These are phyloP conservation scores for Theretra japonica DNA, from an alignment of 2,888 invertebrate species.

Conservation along the genomic window DNA sequence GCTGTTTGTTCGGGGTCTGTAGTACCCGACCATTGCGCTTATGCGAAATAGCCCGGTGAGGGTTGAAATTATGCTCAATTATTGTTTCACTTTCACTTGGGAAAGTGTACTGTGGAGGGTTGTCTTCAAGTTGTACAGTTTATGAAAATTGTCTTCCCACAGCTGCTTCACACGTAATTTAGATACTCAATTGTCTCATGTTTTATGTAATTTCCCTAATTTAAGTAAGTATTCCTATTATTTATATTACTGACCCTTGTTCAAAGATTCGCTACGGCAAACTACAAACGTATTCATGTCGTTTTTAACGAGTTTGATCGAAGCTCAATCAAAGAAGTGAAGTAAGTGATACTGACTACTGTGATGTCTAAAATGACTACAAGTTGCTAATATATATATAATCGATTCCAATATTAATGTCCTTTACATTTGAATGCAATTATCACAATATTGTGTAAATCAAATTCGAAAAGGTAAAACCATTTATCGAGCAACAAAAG, in stretches of 20 bases:
- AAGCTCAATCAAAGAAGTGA: too few species aligned
- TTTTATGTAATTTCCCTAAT: too few species aligned
- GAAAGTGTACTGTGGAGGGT: neutral
- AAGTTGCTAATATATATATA: neutral
- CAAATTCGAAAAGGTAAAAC: conserved; percentile 12
- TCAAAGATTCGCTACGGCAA: too few species aligned
- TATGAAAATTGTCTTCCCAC: neutral
- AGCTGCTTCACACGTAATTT: neutral
- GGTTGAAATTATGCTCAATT: conserved; percentile 19
- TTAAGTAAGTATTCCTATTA: too few species aligned
- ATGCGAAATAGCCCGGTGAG: neutral
- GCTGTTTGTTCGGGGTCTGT: conserved; percentile 16
- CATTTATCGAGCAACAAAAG: conserved; percentile 6
- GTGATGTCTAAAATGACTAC: too few species aligned
- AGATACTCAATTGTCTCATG: neutral
- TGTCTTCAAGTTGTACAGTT: neutral
- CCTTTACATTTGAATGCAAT: neutral
- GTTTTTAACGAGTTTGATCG: too few species aligned
- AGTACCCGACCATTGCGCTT: conserved; percentile 10
- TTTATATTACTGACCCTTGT: too few species aligned
- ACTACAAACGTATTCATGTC: too few species aligned
- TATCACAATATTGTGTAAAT: neutral
- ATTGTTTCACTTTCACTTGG: conserved; percentile 10
- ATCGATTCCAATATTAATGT: neutral
- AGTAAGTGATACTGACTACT: too few species aligned